A percentile compares a stretch with the other conserved stretches of the same genome.
Conservation (phyloP, 1,140 invertebrate species). For the Lepidotrigona ventralis region DNA sequence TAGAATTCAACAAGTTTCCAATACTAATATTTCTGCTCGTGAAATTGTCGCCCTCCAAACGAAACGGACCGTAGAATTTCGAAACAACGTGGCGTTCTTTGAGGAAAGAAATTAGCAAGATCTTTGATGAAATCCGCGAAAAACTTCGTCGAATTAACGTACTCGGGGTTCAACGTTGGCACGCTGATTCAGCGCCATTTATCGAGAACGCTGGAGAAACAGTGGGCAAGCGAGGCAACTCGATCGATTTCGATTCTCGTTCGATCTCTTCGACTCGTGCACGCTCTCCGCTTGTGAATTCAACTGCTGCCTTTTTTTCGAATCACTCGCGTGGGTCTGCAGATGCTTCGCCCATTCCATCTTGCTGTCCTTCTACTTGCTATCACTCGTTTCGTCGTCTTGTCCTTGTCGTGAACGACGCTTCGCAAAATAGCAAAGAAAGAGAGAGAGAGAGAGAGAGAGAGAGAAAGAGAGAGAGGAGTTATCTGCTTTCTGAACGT, state of each 20-base stretch:
- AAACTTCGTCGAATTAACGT: not conserved
- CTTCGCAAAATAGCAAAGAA: not conserved
- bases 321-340: conserved; percentile 40
- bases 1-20: not conserved
- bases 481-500: conserved; percentile 59
- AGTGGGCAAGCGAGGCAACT: not conserved
- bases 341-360: not conserved
- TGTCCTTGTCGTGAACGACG: not conserved
- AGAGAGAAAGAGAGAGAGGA: not conserved
- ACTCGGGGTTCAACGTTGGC: not conserved
- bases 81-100: too few species aligned
- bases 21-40: too few species aligned
- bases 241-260: not conserved
- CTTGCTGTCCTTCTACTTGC: not conserved
- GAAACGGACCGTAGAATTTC: too few species aligned
- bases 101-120: too few species aligned
- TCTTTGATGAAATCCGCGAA: not conserved
- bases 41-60: too few species aligned
- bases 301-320: conserved; percentile 11
- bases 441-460: too few species aligned
- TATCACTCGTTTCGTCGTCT: not conserved
- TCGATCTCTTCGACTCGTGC: not conserved
- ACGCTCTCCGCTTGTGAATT: conserved; percentile 36
- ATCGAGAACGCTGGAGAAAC: not conserved
- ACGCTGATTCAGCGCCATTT: not conserved